Conservation (phyloP, 1,140 invertebrate genomes). For the Campoletis sonorensis region DNA sequence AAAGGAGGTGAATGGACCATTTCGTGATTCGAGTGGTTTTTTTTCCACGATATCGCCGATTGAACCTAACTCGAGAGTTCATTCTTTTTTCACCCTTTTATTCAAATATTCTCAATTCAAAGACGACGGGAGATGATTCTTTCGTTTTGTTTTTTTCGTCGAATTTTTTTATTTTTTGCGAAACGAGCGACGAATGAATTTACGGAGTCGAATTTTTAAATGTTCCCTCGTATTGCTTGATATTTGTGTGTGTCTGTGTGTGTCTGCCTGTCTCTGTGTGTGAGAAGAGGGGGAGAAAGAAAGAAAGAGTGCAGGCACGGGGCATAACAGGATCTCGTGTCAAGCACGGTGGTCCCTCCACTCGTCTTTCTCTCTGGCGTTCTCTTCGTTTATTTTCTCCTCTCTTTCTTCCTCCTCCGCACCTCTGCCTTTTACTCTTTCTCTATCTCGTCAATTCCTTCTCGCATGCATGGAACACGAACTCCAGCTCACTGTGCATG, state of each 20-base stretch:
- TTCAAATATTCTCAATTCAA: no score
- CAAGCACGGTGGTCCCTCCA: conserved; percentile 66
- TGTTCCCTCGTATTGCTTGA: neutral
- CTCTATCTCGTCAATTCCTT: conserved; percentile 42
- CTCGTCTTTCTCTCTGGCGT: conserved; percentile 56
- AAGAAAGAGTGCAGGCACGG: conserved; percentile 39
- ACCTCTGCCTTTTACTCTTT: conserved; percentile 3
- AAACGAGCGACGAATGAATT: conserved; percentile 16
- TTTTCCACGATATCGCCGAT: neutral
- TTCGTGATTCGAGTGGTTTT: neutral
- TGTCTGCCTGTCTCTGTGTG: neutral
- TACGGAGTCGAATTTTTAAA: conserved; percentile 28
- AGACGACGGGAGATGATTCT: no score
- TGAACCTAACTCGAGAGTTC: neutral
- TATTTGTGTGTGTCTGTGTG: neutral
- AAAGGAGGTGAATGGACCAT: no score
- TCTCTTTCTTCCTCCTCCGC: conserved; percentile 12
- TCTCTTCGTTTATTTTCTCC: conserved; percentile 40
- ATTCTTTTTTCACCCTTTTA: no score
- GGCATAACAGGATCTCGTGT: conserved; percentile 69
- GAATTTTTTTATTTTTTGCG: neutral
- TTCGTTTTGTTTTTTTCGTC: neutral
- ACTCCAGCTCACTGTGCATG: conserved; percentile 27
- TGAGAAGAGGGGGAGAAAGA: conserved; percentile 20
- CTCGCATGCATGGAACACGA: conserved; percentile 30